Conservation (phyloP, 2,888 invertebrate genomes). For the Oscheius sp. region DNA sequence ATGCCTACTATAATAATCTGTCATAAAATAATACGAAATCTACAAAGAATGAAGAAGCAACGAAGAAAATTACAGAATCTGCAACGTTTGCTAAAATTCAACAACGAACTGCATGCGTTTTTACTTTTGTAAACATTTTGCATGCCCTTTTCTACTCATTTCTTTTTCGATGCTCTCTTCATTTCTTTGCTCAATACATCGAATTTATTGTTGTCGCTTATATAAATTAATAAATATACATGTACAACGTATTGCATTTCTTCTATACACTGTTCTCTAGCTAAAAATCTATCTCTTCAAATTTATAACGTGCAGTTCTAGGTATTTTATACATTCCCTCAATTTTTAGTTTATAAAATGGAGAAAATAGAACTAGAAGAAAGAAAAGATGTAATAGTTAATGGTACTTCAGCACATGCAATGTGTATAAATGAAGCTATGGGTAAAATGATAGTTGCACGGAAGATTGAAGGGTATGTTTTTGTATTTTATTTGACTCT, state of each 20-base stretch:
- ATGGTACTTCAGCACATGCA: constrained; percentile 38
- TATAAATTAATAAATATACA: constrained; percentile 13
- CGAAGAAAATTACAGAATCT: too few species aligned
- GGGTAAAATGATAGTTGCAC: constrained; percentile 51
- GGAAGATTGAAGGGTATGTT: constrained; percentile 40
- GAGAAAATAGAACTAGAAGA: constrained; percentile 36
- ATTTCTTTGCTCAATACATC: not conserved
- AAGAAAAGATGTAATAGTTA: constrained; percentile 23
- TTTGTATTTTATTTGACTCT: not conserved
- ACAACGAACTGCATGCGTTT: too few species aligned
- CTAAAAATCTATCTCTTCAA: too few species aligned
- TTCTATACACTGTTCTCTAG: too few species aligned
- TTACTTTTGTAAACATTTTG: too few species aligned
- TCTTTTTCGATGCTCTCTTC: not conserved
- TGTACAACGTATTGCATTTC: not conserved
- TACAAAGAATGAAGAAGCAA: not conserved
- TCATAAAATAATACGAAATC: not conserved
- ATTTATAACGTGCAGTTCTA: too few species aligned
- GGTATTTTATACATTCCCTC: not conserved
- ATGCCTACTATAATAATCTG: too few species aligned
- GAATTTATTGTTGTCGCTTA: not conserved
- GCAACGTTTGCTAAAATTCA: too few species aligned
- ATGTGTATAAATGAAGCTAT: constrained; percentile 46
- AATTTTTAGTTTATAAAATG: constrained; percentile 8
- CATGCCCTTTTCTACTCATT: too few species aligned